Evolutionary conservation across 2,113 vertebrate species (phyloP).

Genomic region (Perca flavescens): DNA sequence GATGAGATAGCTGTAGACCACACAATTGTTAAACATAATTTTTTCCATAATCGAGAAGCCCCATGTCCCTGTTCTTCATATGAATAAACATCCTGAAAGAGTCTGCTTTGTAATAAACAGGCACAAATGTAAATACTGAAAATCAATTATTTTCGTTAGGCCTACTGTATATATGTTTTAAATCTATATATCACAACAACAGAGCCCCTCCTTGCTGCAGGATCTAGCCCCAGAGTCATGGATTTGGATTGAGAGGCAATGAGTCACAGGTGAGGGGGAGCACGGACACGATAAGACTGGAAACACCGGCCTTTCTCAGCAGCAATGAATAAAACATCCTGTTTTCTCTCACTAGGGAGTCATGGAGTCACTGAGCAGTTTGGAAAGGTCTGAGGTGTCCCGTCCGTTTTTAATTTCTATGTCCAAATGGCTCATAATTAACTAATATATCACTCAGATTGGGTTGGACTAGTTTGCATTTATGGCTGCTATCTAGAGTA

Average conservation of each 20-base stretch:
- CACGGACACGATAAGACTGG: conserved; percentile 48
- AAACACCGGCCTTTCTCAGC: conserved; percentile 39
- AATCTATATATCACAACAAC: conserved; percentile 7
- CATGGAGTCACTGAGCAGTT: conserved; percentile 25
- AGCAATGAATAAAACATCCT: conserved; percentile 63
- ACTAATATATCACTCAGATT: not conserved
- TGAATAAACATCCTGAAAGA: not conserved
- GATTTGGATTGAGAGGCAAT: conserved; percentile 64
- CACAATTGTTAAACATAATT: too few relatives aligned
- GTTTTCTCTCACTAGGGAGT: conserved; percentile 35
- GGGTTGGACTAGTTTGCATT: not conserved
- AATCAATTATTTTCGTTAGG: not conserved
- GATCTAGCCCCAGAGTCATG: conserved; percentile 46
- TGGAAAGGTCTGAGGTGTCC: conserved; percentile 7
- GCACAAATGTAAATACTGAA: not conserved
- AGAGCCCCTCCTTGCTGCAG: conserved; percentile 63
- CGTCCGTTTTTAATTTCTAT: not conserved
- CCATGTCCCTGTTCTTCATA: not conserved
- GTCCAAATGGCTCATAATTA: conserved; percentile 8
- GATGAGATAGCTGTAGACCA: too few relatives aligned
- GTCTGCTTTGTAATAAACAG: not conserved
- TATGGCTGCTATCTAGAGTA: not conserved
- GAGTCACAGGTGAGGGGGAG: conserved; percentile 81
- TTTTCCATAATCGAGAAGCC: too few relatives aligned
- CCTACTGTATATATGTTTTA: not conserved